Evolutionary conservation across 2,888 invertebrate genomes (phyloP).

Genomic region (Orthosia gracilis): DNA sequence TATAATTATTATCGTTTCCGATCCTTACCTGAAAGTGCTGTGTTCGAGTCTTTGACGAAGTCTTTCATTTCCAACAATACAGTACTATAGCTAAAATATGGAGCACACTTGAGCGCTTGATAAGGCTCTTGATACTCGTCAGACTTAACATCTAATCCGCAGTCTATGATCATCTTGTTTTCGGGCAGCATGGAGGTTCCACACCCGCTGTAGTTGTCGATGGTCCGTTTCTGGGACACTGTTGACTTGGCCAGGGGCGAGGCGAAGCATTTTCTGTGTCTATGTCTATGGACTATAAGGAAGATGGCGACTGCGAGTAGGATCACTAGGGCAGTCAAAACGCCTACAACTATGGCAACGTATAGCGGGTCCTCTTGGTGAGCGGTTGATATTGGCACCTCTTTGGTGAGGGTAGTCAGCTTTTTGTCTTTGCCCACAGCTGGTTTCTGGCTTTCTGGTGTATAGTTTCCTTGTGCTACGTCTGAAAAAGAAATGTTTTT

Average conservation of each 20-base stretch:
- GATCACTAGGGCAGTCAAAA: conserved; percentile 94
- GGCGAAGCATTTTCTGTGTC: conserved; percentile 94
- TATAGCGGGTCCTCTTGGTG: conserved; percentile 94
- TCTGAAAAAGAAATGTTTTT: conserved; percentile 78
- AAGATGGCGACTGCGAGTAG: conserved; percentile 94
- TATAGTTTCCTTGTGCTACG: conserved; percentile 94
- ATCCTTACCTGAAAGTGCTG: conserved; percentile 83
- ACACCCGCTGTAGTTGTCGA: conserved; percentile 91
- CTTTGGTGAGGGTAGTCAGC: conserved; percentile 86
- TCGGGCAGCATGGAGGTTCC: conserved; percentile 90
- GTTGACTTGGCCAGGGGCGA: conserved; percentile 92
- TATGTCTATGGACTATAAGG: conserved; percentile 93
- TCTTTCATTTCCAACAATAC: conserved; percentile 95
- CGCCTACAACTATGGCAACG: conserved; percentile 95
- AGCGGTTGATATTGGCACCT: conserved; percentile 93
- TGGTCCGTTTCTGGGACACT: conserved; percentile 85
- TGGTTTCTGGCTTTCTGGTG: conserved; percentile 92
- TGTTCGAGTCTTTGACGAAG: conserved; percentile 89
- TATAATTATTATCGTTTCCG: too few species aligned
- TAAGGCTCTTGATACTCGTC: conserved; percentile 96
- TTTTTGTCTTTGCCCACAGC: conserved; percentile 88
- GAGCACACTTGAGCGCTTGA: conserved; percentile 94
- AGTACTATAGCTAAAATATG: conserved; percentile 94
- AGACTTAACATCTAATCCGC: conserved; percentile 92
- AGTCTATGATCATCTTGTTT: conserved; percentile 90